Percentiles rank a stretch among this genome's conserved stretches.
These are phyloP conservation scores for Papilio xuthus DNA, from an alignment of 1,140 invertebrate species.

Conservation along the genomic window DNA sequence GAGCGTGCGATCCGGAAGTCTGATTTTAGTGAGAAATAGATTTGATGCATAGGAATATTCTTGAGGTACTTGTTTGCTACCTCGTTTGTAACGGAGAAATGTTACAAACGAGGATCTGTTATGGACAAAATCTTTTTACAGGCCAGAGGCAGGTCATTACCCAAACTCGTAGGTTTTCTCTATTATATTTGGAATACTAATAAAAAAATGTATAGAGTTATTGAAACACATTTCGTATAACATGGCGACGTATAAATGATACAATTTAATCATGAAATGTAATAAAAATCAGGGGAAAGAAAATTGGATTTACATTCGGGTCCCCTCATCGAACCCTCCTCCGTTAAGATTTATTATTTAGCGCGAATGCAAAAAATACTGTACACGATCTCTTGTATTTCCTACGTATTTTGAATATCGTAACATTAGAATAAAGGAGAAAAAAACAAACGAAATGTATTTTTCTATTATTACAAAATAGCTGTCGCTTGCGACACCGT, in stretches of 20 bases:
- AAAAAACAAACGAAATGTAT: not conserved
- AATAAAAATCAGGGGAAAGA: conserved; percentile 30
- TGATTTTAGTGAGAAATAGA: no score
- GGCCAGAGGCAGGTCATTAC: no score
- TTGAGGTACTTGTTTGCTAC: no score
- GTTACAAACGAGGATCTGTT: no score
- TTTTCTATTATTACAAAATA: not conserved
- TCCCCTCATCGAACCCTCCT: conserved; percentile 24
- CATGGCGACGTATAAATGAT: conserved; percentile 25
- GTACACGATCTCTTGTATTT: not conserved
- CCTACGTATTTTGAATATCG: conserved; percentile 10
- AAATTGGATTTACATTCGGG: conserved; percentile 32
- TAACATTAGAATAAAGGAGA: not conserved
- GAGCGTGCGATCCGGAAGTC: no score
- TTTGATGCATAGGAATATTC: no score
- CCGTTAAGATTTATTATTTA: conserved; percentile 33
- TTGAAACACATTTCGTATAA: conserved; percentile 10
- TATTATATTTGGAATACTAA: not conserved
- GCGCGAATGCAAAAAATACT: conserved; percentile 15
- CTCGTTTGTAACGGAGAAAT: no score
- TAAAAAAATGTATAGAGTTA: not conserved
- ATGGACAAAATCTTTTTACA: no score
- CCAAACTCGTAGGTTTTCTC: no score
- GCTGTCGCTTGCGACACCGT: no score
- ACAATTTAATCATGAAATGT: conserved; percentile 33